These are phyloP conservation scores for Brachypodius melanocephalos DNA, from an alignment of 2,113 vertebrate genomes.

Conservation along the genomic window DNA sequence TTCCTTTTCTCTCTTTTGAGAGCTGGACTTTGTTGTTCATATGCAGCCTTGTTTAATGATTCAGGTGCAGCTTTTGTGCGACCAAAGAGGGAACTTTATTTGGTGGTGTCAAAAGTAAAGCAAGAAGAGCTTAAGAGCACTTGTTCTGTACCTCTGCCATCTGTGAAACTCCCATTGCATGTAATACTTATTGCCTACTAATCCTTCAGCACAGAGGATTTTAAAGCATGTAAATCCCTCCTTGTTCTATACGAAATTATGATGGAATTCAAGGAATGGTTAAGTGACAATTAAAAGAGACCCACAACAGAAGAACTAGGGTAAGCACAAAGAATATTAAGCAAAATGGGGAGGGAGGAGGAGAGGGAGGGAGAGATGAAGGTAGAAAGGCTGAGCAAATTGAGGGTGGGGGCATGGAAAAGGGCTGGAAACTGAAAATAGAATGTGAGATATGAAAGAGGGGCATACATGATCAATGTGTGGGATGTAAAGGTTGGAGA, in stretches of 20 bases:
- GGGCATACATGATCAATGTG: not conserved
- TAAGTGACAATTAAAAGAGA: not conserved
- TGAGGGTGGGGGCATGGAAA: not conserved
- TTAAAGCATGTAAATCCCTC: not conserved
- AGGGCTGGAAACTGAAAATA: not conserved
- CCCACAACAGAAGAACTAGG: not conserved
- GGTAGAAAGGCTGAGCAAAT: not conserved
- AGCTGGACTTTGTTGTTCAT: not conserved
- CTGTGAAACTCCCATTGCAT: not conserved
- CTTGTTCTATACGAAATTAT: not conserved
- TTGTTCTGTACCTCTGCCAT: not conserved
- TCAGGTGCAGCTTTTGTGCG: not conserved
- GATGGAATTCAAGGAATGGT: not conserved
- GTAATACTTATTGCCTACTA: not conserved
- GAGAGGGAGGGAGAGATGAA: not conserved
- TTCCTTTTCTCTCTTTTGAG: not conserved
- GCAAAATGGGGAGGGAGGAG: not conserved
- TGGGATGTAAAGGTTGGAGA: not conserved
- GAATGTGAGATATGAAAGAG: not conserved
- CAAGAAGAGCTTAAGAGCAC: not conserved
- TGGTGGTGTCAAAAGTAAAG: not conserved
- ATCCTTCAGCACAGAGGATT: not conserved
- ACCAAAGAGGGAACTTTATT: not conserved
- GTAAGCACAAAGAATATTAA: not conserved
- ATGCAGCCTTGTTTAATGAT: not conserved